Conservation (phyloP, 2,888 invertebrate species). For the Yponomeuta plumbellus region DNA sequence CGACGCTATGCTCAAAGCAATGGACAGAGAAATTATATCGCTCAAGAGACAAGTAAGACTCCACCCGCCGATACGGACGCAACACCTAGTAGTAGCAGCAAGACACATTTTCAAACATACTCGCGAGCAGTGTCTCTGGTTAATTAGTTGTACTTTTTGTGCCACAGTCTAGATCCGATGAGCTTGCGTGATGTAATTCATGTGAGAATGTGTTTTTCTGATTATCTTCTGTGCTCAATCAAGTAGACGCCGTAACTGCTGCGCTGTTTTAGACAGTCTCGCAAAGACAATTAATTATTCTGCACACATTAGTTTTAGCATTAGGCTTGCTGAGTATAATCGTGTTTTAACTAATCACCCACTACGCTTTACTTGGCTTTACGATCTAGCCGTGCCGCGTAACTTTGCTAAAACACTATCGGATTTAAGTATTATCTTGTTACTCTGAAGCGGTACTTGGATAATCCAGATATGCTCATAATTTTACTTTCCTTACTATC, state of each 20-base stretch:
- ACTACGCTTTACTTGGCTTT: not conserved
- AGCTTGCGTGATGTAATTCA: slow-evolving; percentile 50
- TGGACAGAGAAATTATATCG: slow-evolving; percentile 95
- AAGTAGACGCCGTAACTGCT: slow-evolving; percentile 37
- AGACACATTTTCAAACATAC: slow-evolving; percentile 56
- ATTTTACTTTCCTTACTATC: slow-evolving; percentile 17
- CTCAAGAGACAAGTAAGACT: slow-evolving; percentile 96
- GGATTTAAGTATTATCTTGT: not conserved
- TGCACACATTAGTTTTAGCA: slow-evolving; percentile 54
- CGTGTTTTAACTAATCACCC: not conserved
- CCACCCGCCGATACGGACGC: slow-evolving; percentile 34
- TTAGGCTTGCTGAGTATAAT: not conserved
- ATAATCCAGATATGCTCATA: slow-evolving; percentile 69
- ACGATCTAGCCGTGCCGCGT: slow-evolving; percentile 2
- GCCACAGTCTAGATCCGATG: slow-evolving; percentile 23
- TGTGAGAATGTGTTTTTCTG: slow-evolving; percentile 54
- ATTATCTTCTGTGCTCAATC: slow-evolving; percentile 20
- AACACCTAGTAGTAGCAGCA: slow-evolving; percentile 47
- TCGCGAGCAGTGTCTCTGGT: not conserved
- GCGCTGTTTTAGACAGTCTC: slow-evolving; percentile 34
- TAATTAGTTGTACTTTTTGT: not conserved
- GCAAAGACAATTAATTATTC: slow-evolving; percentile 37
- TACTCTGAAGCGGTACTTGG: slow-evolving; percentile 36
- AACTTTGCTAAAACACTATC: not conserved
- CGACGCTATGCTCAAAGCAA: slow-evolving; percentile 90